Conservation (phyloP, 2,797 vertebrate species). For the Trachops cirrhosus region DNA sequence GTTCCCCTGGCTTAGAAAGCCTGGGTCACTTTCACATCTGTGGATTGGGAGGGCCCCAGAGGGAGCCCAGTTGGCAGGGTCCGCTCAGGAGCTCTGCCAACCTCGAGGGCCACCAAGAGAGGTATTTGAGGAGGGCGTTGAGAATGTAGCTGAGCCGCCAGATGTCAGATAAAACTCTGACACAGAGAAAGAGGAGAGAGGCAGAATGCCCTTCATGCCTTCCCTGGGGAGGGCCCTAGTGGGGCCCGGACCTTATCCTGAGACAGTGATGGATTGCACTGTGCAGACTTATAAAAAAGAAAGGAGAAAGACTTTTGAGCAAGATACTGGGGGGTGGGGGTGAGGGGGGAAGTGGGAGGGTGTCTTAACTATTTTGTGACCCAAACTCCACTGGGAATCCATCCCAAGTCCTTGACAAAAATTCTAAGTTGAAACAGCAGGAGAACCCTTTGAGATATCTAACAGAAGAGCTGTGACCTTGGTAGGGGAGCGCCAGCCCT, state of each 20-base stretch:
- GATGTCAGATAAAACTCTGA: constrained; percentile 16
- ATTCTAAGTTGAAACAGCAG: background rate
- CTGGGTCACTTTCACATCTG: background rate
- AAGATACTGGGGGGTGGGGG: background rate
- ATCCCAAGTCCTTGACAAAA: background rate
- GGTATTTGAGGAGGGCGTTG: background rate
- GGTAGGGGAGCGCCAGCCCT: background rate
- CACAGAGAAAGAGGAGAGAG: background rate
- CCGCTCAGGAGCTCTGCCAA: background rate
- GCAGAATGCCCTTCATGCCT: background rate
- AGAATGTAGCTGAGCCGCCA: background rate
- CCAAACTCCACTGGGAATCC: background rate
- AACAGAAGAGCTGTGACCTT: background rate
- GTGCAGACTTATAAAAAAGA: background rate
- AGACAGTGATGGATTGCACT: background rate
- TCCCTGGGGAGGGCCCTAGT: background rate
- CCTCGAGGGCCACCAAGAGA: background rate
- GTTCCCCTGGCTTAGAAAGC: background rate
- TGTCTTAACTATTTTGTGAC: background rate
- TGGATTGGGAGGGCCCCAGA: background rate
- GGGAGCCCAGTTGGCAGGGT: background rate
- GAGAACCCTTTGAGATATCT: background rate
- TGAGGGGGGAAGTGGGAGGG: too few species aligned
- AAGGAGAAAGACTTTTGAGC: background rate
- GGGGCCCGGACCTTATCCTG: background rate